Percentiles rank a stretch among this genome's conserved stretches.
phyloP scores from a whole-genome alignment of 2,888 invertebrate species.

The Pyralis farinalis region DNA sequence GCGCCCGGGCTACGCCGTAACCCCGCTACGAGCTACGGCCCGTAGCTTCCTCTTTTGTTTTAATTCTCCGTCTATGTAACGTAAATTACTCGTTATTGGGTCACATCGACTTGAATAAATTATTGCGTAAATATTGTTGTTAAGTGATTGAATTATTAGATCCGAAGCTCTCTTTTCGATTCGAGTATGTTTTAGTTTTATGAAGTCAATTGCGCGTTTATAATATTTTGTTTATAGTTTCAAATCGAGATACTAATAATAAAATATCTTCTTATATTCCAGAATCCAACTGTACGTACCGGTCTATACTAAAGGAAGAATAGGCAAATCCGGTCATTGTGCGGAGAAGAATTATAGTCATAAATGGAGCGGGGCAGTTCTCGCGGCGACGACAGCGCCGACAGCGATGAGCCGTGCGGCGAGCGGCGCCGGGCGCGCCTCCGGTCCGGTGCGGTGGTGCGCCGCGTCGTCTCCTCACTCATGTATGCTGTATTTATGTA shows the following conservation, averaged over 20 bases:
- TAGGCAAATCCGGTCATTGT: too few species aligned
- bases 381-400: neutral
- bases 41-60: slow-evolving; percentile 71
- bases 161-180: too few species aligned
- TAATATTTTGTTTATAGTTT: too few species aligned
- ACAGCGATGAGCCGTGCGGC: neutral
- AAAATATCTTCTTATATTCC: too few species aligned
- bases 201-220: too few species aligned
- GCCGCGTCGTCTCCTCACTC: neutral
- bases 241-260: too few species aligned
- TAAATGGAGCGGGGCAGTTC: neutral
- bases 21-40: slow-evolving; percentile 64
- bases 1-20: slow-evolving; percentile 74
- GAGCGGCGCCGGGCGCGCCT: neutral
- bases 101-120: slow-evolving; percentile 27
- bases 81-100: slow-evolving; percentile 55
- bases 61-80: slow-evolving; percentile 36
- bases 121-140: neutral
- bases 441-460: neutral
- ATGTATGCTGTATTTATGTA: neutral
- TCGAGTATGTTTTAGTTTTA: too few species aligned
- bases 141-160: neutral
- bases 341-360: too few species aligned
- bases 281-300: too few species aligned
- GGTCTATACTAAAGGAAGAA: too few species aligned